Evolutionary conservation across 2,888 invertebrate genomes (phyloP).

Genomic region (Invenusta paracnida): DNA sequence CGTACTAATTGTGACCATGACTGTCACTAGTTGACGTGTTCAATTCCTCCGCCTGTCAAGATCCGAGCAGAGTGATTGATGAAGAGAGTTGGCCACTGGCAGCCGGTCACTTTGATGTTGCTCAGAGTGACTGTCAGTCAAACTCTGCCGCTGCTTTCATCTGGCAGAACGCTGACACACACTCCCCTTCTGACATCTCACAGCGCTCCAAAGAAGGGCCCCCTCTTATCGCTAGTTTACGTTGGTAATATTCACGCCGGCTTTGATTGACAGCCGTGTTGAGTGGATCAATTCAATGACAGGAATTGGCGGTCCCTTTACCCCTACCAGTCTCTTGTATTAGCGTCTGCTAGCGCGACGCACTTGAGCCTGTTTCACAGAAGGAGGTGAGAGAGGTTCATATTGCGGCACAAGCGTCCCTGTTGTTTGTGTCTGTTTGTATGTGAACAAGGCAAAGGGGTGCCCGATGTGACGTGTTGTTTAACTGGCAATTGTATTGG

Average conservation of each 20-base stretch:
- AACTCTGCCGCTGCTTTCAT: not conserved
- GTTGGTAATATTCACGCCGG: slow-evolving; percentile 21
- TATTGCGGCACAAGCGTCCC: not conserved
- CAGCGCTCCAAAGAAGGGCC: not conserved
- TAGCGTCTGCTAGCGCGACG: not conserved
- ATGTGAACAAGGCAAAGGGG: not conserved
- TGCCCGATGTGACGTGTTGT: no score
- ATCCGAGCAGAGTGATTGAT: not conserved
- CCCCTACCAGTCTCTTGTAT: not conserved
- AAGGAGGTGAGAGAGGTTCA: no score
- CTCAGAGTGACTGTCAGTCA: slow-evolving; percentile 1
- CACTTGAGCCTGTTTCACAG: slow-evolving; percentile 23
- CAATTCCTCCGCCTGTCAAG: slow-evolving; percentile 12
- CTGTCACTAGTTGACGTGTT: slow-evolving; percentile 18
- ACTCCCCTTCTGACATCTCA: not conserved
- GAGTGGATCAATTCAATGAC: slow-evolving; percentile 26
- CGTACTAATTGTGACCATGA: slow-evolving; percentile 2
- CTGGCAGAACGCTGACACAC: slow-evolving; percentile 8
- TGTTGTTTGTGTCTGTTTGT: slow-evolving; percentile 10
- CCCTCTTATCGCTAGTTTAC: slow-evolving; percentile 10
- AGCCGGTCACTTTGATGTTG: slow-evolving; percentile 11
- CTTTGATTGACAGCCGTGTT: not conserved
- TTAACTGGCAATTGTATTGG: not conserved
- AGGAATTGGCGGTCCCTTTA: not conserved
- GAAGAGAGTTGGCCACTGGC: not conserved